Conservation (phyloP, 2,888 invertebrate genomes). For the Dasysyrphus tricinctus region DNA sequence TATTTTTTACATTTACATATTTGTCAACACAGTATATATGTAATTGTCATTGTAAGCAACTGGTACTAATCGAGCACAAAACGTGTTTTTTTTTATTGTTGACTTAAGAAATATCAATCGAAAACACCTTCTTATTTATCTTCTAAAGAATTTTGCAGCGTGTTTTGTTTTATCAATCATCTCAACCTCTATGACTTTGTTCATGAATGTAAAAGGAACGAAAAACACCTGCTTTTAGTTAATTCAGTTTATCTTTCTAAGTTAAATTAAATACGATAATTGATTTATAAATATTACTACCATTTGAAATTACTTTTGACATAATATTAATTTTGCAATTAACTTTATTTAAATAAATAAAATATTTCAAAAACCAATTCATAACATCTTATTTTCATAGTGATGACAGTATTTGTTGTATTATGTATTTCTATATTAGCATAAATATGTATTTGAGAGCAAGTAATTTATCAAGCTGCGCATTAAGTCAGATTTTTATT, state of each 20-base stretch:
- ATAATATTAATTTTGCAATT: background rate
- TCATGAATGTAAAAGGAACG: background rate
- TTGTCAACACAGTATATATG: too few relatives aligned
- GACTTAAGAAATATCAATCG: too few relatives aligned
- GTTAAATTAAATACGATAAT: background rate
- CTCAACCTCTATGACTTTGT: too few relatives aligned
- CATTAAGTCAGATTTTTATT: background rate
- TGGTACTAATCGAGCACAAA: too few relatives aligned
- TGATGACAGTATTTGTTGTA: too few relatives aligned
- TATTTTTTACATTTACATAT: too few relatives aligned
- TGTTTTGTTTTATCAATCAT: too few relatives aligned
- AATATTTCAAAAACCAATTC: background rate
- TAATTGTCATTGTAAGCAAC: too few relatives aligned
- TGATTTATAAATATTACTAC: background rate
- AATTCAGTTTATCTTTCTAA: background rate
- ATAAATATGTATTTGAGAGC: background rate
- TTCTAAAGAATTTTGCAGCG: too few relatives aligned
- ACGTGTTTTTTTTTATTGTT: too few relatives aligned
- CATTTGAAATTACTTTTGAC: background rate
- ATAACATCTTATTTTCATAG: background rate
- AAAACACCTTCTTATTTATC: too few relatives aligned
- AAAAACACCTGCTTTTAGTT: background rate
- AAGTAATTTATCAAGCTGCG: background rate
- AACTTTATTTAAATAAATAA: background rate
- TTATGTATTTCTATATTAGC: too few relatives aligned